phyloP scores from a whole-genome alignment of 92 coral and sea anemone genomes.

The Umimayanthus kanabou region DNA sequence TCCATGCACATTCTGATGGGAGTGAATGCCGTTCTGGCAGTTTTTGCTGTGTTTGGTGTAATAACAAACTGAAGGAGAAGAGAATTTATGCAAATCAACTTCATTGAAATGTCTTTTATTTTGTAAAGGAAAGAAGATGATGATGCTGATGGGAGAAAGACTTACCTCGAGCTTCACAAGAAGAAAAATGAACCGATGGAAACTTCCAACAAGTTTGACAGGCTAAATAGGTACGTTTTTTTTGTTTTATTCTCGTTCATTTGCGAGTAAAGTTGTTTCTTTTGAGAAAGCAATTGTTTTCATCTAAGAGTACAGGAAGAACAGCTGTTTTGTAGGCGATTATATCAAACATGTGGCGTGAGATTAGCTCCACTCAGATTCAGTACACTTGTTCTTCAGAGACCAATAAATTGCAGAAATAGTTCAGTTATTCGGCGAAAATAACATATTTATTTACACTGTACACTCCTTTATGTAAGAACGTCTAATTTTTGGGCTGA shows the following conservation, averaged over 20 bases:
- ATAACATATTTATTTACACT: neutral
- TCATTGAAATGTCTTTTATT: conserved; percentile 7
- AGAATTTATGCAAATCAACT: conserved; percentile 25
- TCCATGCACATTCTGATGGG: neutral
- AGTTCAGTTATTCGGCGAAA: neutral
- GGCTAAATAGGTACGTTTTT: conserved; percentile 25
- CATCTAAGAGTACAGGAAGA: neutral
- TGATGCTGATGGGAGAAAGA: conserved; percentile 48
- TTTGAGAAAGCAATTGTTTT: neutral
- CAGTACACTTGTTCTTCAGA: neutral
- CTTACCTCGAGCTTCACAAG: conserved; percentile 50
- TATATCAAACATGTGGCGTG: neutral
- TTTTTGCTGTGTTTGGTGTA: neutral
- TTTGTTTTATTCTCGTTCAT: neutral
- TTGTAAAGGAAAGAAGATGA: conserved; percentile 27
- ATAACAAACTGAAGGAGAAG: conserved; percentile 11
- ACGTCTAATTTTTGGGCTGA: too few relatives aligned
- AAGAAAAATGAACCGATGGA: conserved; percentile 41
- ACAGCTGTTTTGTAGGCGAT: neutral
- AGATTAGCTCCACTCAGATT: too few relatives aligned
- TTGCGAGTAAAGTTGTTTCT: too few relatives aligned
- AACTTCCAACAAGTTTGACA: conserved; percentile 15
- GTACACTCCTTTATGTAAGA: too few relatives aligned
- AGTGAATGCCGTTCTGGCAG: neutral
- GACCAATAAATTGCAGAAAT: neutral